Base-by-base conservation (phyloP, 2,797 vertebrate genomes). In the Limosa lapponica region DNA sequence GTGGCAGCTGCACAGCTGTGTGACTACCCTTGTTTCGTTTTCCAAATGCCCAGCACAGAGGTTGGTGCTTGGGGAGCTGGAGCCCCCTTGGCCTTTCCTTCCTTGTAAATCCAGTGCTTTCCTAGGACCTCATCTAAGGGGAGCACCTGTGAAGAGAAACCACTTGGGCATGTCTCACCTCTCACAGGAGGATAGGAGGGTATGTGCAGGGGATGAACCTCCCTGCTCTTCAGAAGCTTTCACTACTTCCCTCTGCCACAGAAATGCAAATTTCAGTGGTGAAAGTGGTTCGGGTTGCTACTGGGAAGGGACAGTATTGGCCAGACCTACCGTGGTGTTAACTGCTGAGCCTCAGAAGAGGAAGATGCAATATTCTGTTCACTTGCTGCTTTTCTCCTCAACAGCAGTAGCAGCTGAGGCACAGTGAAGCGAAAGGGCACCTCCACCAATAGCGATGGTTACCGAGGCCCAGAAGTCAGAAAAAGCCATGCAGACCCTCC, bases 281-380 rank as follows among this genome's bases (percentile, higher is more conserved):
- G 11, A 73, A 12, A 78, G 48, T 41, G 30, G 24, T 34, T 74
- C 27, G 34, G 25, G 30, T n/a, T 64, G 49, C 39, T 46, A 2
- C 16, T 34, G 17, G 28, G 74, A 86, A 37, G 32, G 18, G 28
- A 30, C 14, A 16, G 24, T 6, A 41, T 3, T 27, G 32, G 49
- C 23, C 37, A 74, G 13, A 44, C n/a, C 37, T 18, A 44, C 24
- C 2, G 0, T 0, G 0, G n/a, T 25, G 13, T 41, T 67, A 81
- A 86, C 22, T 49, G 23, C 13, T 3, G 23, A 94, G n/a, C 32
- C n/a, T 79, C 71, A 51, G 25, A 80, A 70, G 34, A 70, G 16
- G 51, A 73, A 73, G 32, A 67, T 51, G 6, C 27, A 57, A 27
- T 44, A 44, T 34, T 52, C 46, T 43, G n/a, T n/a, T 67, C 5